Evolutionary conservation across 2,797 vertebrate species (phyloP).

Genomic region (Crax fasciolata): DNA sequence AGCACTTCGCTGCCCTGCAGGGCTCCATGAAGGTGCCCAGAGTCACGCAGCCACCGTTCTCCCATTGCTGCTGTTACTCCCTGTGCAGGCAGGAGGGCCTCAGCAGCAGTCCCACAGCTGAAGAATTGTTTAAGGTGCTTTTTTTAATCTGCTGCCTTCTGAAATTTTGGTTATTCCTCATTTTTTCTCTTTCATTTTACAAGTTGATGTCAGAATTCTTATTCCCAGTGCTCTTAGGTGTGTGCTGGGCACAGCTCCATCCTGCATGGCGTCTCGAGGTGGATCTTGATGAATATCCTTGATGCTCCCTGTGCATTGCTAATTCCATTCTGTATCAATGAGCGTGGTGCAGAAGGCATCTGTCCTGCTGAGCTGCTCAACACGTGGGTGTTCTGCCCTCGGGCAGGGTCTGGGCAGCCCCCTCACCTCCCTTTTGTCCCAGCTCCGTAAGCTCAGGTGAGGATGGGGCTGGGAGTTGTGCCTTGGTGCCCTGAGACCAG

Average conservation of each 20-base stretch:
- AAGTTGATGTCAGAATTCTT: accelerated
- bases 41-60: background rate
- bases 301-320: accelerated
- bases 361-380: background rate
- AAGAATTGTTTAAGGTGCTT: background rate
- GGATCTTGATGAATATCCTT: background rate
- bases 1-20: background rate
- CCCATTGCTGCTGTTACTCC: background rate
- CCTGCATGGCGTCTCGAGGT: accelerated
- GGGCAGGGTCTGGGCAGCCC: background rate
- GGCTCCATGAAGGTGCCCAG: background rate
- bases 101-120: background rate
- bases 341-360: background rate
- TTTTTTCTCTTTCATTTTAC: background rate
- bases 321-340: accelerated
- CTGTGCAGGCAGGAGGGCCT: background rate
- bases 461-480: background rate
- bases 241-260: background rate
- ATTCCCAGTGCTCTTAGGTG: background rate
- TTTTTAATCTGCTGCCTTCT: background rate
- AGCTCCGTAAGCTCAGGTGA: accelerated
- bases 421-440: background rate
- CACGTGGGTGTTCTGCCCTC: background rate
- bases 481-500: accelerated
- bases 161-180: background rate